Conservation (phyloP, 1,140 invertebrate genomes). For the Cherax quadricarinatus region DNA sequence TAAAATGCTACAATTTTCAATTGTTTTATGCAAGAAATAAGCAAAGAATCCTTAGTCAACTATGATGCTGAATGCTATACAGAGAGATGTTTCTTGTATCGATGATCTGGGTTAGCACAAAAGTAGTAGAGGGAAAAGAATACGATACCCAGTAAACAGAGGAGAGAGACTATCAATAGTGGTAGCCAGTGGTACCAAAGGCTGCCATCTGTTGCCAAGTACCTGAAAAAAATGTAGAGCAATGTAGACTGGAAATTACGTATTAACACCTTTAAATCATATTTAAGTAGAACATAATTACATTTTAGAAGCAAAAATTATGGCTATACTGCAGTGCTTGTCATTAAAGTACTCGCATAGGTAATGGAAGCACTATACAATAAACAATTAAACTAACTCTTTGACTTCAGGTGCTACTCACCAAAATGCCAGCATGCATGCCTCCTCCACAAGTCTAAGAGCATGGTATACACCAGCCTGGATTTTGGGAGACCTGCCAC, state of each 20-base stretch:
- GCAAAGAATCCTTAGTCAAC: no score
- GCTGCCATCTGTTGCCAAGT: constrained; percentile 17
- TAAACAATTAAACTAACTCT: no score
- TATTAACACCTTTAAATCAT: no score
- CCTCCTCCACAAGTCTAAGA: constrained; percentile 35
- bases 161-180: constrained; percentile 2
- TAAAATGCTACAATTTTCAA: background rate
- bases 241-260: no score
- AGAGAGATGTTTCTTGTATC: background rate
- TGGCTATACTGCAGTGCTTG: no score
- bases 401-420: background rate
- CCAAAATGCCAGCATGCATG: constrained; percentile 41
- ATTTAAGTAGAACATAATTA: no score
- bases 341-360: no score
- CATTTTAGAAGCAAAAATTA: no score
- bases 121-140: constrained; percentile 3
- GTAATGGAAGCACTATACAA: no score
- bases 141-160: background rate
- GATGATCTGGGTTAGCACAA: constrained; percentile 19
- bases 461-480: constrained; percentile 1
- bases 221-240: background rate
- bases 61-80: background rate
- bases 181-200: constrained; percentile 44
- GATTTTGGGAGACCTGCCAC: constrained; percentile 16
- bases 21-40: background rate